Evolutionary conservation across 2,888 invertebrate genomes (phyloP).

Genomic region (Polymixis lichenea): DNA sequence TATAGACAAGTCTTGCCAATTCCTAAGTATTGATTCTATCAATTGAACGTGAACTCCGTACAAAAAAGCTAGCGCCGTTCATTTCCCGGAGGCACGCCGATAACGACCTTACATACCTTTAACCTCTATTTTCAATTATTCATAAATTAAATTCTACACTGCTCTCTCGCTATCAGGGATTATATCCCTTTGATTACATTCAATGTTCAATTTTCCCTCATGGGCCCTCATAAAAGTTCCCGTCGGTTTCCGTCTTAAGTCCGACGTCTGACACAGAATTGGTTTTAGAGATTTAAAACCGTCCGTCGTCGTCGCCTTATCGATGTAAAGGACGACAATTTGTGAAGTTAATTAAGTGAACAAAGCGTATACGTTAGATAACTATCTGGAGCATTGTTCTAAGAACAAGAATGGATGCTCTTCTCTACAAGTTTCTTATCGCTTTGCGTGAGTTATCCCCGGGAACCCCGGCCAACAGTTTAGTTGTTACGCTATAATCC

Average conservation of each 20-base stretch:
- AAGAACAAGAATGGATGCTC: constrained; percentile 78
- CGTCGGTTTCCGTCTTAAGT: constrained; percentile 62
- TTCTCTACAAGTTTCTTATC: constrained; percentile 83
- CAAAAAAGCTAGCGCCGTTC: constrained; percentile 78
- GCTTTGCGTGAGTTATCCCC: constrained; percentile 78
- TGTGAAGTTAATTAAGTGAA: constrained; percentile 85
- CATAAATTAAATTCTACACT: constrained; percentile 83
- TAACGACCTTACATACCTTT: constrained; percentile 85
- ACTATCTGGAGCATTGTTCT: constrained; percentile 81
- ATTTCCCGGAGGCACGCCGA: constrained; percentile 83
- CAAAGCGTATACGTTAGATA: constrained; percentile 83
- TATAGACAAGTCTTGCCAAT: constrained; percentile 22
- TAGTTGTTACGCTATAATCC: constrained; percentile 70
- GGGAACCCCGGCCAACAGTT: constrained; percentile 70
- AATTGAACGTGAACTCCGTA: constrained; percentile 77
- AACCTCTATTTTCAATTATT: constrained; percentile 87
- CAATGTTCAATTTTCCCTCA: constrained; percentile 77
- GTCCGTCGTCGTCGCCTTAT: constrained; percentile 67
- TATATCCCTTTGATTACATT: constrained; percentile 79
- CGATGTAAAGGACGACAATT: constrained; percentile 79
- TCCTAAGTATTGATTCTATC: constrained; percentile 71
- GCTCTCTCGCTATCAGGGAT: constrained; percentile 73
- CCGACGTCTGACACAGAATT: constrained; percentile 66
- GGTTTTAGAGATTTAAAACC: constrained; percentile 73
- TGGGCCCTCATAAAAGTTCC: constrained; percentile 72